A percentile compares a stretch with the other conserved stretches of the same genome.
Evolutionary conservation across 23 tunicate species (phyloP).

Genomic region (Corella eumyota): DNA sequence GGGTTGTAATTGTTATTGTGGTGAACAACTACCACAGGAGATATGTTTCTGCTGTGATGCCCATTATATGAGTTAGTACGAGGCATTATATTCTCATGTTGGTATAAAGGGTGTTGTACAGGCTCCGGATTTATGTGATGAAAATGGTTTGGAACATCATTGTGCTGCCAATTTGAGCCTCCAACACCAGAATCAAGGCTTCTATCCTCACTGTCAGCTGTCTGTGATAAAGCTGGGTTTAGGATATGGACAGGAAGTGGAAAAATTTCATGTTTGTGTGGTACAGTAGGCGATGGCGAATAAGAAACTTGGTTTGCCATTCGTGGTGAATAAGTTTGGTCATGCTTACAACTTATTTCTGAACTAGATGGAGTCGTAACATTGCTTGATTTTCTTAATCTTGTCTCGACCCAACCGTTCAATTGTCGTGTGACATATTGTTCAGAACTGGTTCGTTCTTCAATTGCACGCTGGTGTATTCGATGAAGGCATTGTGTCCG

Average conservation of each 20-base stretch:
- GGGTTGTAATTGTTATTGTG: too few species aligned
- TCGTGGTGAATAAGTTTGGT: not conserved
- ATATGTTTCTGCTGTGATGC: too few species aligned
- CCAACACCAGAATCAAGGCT: conserved; percentile 32
- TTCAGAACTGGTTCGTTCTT: conserved; percentile 21
- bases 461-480: conserved; percentile 18
- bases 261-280: not conserved
- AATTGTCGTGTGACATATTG: conserved; percentile 3
- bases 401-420: conserved; percentile 17
- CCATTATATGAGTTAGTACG: too few species aligned
- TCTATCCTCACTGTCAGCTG: conserved; percentile 6
- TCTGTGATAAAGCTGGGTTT: not conserved
- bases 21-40: too few species aligned
- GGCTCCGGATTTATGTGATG: not conserved
- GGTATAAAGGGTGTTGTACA: too few species aligned
- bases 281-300: too few species aligned
- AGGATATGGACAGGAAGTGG: not conserved
- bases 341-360: not conserved
- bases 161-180: too few species aligned
- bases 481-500: conserved; percentile 47
- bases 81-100: too few species aligned
- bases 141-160: not conserved
- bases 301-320: too few species aligned
- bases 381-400: not conserved
- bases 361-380: not conserved